Conservation (phyloP, 2,113 vertebrate genomes). For the Xenopus borealis region DNA sequence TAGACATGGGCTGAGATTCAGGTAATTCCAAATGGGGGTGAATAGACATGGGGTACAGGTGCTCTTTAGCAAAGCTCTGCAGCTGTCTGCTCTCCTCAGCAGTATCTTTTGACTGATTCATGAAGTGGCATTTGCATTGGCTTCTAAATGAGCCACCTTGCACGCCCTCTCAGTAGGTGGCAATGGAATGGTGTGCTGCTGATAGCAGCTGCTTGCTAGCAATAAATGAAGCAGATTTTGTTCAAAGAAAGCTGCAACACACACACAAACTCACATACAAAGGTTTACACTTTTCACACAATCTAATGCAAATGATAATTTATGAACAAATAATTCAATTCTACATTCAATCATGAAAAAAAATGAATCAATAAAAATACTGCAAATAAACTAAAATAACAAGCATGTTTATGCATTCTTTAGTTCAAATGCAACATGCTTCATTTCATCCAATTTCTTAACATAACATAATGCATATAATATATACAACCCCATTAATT, state of each 20-base stretch:
- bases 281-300: too few relatives aligned
- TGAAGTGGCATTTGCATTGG: slow-evolving; percentile 38
- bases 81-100: slow-evolving; percentile 40
- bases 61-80: slow-evolving; percentile 41
- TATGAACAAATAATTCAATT: too few relatives aligned
- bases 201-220: slow-evolving; percentile 45
- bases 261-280: not conserved
- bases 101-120: slow-evolving; percentile 32
- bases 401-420: too few relatives aligned
- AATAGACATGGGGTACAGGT: slow-evolving; percentile 37
- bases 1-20: slow-evolving; percentile 10
- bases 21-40: slow-evolving; percentile 17
- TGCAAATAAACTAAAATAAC: too few relatives aligned
- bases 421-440: too few relatives aligned
- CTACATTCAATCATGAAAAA: too few relatives aligned
- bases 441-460: too few relatives aligned
- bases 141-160: not conserved
- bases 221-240: slow-evolving; percentile 31
- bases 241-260: slow-evolving; percentile 5
- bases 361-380: too few relatives aligned
- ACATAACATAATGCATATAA: too few relatives aligned
- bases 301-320: too few relatives aligned
- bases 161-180: slow-evolving; percentile 36
- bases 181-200: slow-evolving; percentile 44
- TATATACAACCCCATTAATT: too few relatives aligned